Base-by-base conservation (phyloP, 2,888 invertebrate genomes). In the Pachymerium ferrugineum region DNA sequence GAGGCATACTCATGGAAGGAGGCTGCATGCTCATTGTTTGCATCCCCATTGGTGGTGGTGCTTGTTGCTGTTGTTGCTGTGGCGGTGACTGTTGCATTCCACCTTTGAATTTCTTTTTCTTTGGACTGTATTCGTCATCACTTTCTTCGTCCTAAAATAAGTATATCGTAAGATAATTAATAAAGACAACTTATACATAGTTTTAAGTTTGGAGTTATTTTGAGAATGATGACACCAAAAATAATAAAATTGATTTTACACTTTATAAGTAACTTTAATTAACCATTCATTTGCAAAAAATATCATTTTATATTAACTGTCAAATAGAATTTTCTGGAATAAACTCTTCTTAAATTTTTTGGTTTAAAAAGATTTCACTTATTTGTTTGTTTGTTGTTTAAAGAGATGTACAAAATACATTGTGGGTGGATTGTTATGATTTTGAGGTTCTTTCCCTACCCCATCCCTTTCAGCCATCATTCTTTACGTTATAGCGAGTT, bases 21-120 rank as follows among this genome's bases (percentile, higher is more conserved):
- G 62, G 62, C 62, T 62, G 62, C 62, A 62, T 62, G 62, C 62
- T 62, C 62, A 62, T 62, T 25, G 62, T 62, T 62, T 62, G 62
- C 62, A 62, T 62, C 28, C 62, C 62, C 62, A 30, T 74, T 89
- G 29, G 87, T 87, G 76, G 88, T 88, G 3, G 88, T 88, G 0
- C 87, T 88, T 83, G 62, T 25, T 62, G 62, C n/a, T 62, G 62
- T 62, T 62, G 62, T 28, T 62, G 62, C 62, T 62, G 62, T 62
- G 62, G 62, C 62, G 62, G 62, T 28, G 62, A 62, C 62, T 62
- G 62, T 62, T 62, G 62, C 62, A 62, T 62, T 22, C 62, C 71
- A n/a, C 28, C 38, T 38, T 71, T 71, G 14, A 71, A 38, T 38
- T 87, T 88, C 85, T 87, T 89, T 84, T 86, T 88, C 28, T 75